Base-by-base conservation (phyloP, 2,888 invertebrate genomes). In the Caenorhabditis zanzibari region DNA sequence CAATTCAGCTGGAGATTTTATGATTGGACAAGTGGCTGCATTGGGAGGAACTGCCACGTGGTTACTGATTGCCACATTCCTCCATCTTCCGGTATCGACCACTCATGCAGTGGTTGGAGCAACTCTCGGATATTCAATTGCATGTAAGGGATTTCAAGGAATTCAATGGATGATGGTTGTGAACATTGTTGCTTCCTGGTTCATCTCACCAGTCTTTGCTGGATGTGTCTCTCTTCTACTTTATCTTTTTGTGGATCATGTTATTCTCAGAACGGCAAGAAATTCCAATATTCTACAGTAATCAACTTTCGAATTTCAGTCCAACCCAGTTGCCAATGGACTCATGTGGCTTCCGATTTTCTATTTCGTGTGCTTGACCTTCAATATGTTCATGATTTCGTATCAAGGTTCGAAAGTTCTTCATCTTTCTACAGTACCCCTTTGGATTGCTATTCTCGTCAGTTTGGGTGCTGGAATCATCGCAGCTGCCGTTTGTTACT, bases 71-170 rank as follows among this genome's bases (percentile, higher is more conserved):
- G 98, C 98, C 9, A 99, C 98, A 4, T 96, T 97, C 89, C 94
- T 98, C 76, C 95, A 96, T 91, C 94, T 99, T 91, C 99, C 99
- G 0, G 97, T 99, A 76, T 98, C 98, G 14, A 98, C 97, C 38
- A 98, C 98, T 1, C 98, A 99, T 94, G 97, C 97, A 90, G 97
- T 99, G 91, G 97, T 99, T 49, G 98, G 98, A 32, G 97, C 98
- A 44, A 97, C 97, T 0, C 95, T 99, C 79, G 98, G 98, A 12
- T 99, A 97, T 93, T 96, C 97, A 56, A 94, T 99, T 84, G 96
- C 97, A 2, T 96, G 96, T 68, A 95, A 96, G 91, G 98, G 98
- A 41, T 94, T 95, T 6, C 93, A 95, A 61, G 97, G 97, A 4
- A 95, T 97, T 54, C 95, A 95, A 86, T 97, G 96, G 96, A 94